These are phyloP conservation scores for Tachysurus vachellii DNA, from an alignment of 2,113 vertebrate genomes.

Conservation along the genomic window DNA sequence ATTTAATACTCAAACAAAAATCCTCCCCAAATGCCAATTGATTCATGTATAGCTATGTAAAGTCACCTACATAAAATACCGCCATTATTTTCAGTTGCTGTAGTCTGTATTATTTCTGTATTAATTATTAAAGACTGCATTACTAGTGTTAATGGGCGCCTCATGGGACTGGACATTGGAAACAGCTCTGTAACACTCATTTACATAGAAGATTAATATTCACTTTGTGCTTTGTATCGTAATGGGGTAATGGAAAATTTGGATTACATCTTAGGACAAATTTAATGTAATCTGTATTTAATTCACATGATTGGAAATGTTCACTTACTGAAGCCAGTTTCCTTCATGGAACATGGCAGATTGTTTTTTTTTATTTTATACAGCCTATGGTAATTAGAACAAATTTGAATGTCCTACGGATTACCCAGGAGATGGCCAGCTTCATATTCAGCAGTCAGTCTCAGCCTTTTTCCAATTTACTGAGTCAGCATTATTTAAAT, in stretches of 20 bases:
- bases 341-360: not conserved
- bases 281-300: not conserved
- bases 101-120: not conserved
- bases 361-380: not conserved
- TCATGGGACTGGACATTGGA: not conserved
- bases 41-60: no score
- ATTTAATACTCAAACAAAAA: not conserved
- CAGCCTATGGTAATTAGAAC: not conserved
- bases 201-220: not conserved
- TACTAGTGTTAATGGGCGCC: not conserved
- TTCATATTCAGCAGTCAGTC: not conserved
- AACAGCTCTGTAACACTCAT: not conserved
- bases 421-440: not conserved
- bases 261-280: no score
- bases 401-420: not conserved
- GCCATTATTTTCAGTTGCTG: not conserved
- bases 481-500: not conserved
- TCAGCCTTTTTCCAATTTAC: not conserved
- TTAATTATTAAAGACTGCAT: not conserved
- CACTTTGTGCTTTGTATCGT: not conserved
- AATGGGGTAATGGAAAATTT: not conserved
- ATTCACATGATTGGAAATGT: not conserved
- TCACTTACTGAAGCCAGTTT: not conserved
- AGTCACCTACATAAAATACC: not conserved
- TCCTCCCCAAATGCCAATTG: not conserved